Percentiles rank a stretch among this genome's conserved stretches.
Evolutionary conservation across 2,797 vertebrate genomes (phyloP).

Genomic region (Ataeniobius toweri): DNA sequence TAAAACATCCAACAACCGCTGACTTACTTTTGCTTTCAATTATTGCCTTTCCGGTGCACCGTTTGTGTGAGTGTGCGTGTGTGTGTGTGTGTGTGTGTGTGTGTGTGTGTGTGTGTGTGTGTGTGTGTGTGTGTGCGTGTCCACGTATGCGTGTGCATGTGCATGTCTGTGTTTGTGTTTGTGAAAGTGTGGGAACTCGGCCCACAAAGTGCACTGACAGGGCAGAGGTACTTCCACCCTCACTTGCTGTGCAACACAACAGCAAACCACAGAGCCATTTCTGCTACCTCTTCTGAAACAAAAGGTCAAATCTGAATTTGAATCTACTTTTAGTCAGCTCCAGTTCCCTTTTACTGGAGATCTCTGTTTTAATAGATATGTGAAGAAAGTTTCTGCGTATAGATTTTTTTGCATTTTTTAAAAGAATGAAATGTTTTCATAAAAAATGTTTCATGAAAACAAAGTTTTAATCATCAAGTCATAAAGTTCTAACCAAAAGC

Average conservation of each 20-base stretch:
- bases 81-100: background rate
- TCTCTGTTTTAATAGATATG: background rate
- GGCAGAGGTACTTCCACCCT: conserved; percentile 71
- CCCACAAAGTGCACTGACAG: conserved; percentile 66
- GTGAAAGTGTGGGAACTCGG: conserved; percentile 38
- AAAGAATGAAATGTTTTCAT: background rate
- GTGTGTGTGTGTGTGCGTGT: background rate
- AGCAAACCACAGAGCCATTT: conserved; percentile 73
- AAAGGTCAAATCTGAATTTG: conserved; percentile 61
- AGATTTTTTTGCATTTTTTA: background rate
- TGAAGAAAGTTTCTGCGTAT: background rate
- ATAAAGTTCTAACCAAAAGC: background rate
- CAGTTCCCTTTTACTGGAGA: conserved; percentile 41
- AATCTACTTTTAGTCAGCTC: conserved; percentile 46
- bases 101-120: conserved; percentile 8
- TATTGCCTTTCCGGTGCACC: conserved; percentile 51
- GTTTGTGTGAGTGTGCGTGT: conserved; percentile 13
- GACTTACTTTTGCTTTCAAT: conserved; percentile 76
- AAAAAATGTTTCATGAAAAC: background rate
- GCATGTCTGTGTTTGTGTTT: background rate
- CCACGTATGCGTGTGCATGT: conserved; percentile 6
- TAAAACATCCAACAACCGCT: conserved; percentile 72
- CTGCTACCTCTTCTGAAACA: conserved; percentile 59
- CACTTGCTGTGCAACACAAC: conserved; percentile 44
- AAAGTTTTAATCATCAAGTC: background rate